Evolutionary conservation across 2,888 invertebrate species (phyloP).

Genomic region (Rhaphigaster nebulosa): DNA sequence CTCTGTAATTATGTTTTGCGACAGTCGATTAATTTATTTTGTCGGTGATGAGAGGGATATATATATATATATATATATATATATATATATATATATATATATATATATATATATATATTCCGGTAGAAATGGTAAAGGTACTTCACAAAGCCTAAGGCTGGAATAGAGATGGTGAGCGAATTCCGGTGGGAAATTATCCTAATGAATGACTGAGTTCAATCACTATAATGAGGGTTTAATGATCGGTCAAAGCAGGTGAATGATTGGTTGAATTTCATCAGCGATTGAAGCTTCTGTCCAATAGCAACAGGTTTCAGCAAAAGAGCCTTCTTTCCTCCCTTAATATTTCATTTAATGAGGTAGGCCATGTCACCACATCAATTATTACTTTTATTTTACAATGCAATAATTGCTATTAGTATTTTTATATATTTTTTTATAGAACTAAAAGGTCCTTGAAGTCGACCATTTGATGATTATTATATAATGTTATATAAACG

Average conservation of each 20-base stretch:
- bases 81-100: too few relatives aligned
- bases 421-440: too few relatives aligned
- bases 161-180: not conserved
- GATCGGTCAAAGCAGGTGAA: not conserved
- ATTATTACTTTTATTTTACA: not conserved
- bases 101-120: too few relatives aligned
- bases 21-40: too few relatives aligned
- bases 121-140: too few relatives aligned
- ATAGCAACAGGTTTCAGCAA: slow-evolving; percentile 6
- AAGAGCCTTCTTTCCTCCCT: not conserved
- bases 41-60: too few relatives aligned
- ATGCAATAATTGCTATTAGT: too few relatives aligned
- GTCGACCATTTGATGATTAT: too few relatives aligned
- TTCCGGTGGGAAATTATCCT: not conserved
- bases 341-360: not conserved
- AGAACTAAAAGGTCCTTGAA: too few relatives aligned
- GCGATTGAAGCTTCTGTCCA: not conserved
- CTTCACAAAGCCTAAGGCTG: not conserved
- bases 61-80: too few relatives aligned
- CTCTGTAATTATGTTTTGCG: too few relatives aligned
- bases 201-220: not conserved
- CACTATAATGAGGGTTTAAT: not conserved
- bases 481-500: too few relatives aligned
- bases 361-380: not conserved
- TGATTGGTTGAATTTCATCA: slow-evolving; percentile 14